Base-by-base conservation (phyloP, 2,888 invertebrate genomes). In the Latrodectus hesperus region DNA sequence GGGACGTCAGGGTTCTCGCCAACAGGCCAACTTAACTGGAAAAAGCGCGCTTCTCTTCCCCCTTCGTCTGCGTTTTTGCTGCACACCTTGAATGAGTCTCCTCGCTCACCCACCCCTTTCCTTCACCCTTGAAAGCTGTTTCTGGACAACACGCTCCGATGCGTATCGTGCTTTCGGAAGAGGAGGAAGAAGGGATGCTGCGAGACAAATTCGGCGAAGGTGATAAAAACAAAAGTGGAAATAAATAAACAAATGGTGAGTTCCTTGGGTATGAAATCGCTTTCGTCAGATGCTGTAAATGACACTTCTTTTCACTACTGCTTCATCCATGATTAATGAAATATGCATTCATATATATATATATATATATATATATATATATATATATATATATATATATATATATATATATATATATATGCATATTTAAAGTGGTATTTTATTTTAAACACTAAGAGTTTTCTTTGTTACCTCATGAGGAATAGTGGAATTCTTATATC, bases 141-240 rank as follows among this genome's bases (percentile, higher is more conserved):
- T 68, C 68, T 68, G 16, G 17, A 12, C 22, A 17, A 12, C 12
- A 68, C 80, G 85, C 85, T 80, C 80, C 75, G 65, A 17, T 80
- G 83, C 76, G 64, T 76, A 71, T 73, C 67, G 22, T 17, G 9
- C 22, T 68, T 22, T 68, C n/a, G 67, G 17, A 68, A 68, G 22
- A 68, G 55, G 73, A 60, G 65, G 77, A 68, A 49, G 75, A 55
- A 22, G 64, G 60, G 76, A n/a, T 60, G 17, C 51, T 52, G 51
- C 64, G 38, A 53, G 38, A 70, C 26, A 70, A 70, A 53, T 49
- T 55, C 16, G n/a, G 38, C 26, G 64, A 60, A 60, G n/a, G n/a
- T 60, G n/a, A 60, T 60, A 60, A 60, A n/a, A 60, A 60, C n/a
- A 60, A 60, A 38, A 38, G 38, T 38, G 38, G 38, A 38, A 38